Evolutionary conservation across 2,113 vertebrate species (phyloP), one percentile per base, ranked within the genome.

Genomic region (Otolemur garnettii): DNA sequence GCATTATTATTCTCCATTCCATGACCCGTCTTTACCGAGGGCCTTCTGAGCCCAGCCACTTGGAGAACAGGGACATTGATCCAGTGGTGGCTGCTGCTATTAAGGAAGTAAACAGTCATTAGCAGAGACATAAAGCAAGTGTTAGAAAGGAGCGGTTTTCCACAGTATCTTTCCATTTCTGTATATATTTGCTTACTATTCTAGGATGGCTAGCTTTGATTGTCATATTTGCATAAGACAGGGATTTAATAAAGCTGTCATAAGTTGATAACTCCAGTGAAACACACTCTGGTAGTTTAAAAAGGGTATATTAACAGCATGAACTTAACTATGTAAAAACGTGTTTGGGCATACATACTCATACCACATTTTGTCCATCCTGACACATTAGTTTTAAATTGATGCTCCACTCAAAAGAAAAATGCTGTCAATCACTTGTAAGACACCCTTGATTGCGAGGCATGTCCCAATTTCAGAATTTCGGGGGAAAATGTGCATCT

Each of bases 51-150:
- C 72, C 18, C 69, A 14, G 57, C 66, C 38, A 64, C 64, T 0
- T 7, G 12, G 79, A 62, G 30, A 50, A 26, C 64, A 18, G 50
- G 5, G n/a, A 35, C 28, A 35, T 72, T 0, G 14, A 50, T 11
- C 28, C 69, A 2, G 18, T 2, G 81, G 78, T 78, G 6, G 17
- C 19, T 7, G 0, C 62, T 57, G 42, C 38, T 24, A 0, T 7
- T 19, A 14, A 57, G 42, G 74, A 82, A 28, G 26, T 9, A 28
- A 28, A 15, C 64, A 4, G 62, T 35, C 55, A 19, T 45, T 60
- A 38, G 13, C 60, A 30, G n/a, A 64, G 21, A 5, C 18, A 6
- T 6, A 60, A 8, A 78, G 21, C 8, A 68, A 93, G n/a, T 68
- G 2, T 35, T 7, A n/a, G 57, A 82, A 74, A 71, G 21, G 45